Evolutionary conservation across 2,113 vertebrate species (phyloP).

Genomic region (Syngnathoides biaculeatus): DNA sequence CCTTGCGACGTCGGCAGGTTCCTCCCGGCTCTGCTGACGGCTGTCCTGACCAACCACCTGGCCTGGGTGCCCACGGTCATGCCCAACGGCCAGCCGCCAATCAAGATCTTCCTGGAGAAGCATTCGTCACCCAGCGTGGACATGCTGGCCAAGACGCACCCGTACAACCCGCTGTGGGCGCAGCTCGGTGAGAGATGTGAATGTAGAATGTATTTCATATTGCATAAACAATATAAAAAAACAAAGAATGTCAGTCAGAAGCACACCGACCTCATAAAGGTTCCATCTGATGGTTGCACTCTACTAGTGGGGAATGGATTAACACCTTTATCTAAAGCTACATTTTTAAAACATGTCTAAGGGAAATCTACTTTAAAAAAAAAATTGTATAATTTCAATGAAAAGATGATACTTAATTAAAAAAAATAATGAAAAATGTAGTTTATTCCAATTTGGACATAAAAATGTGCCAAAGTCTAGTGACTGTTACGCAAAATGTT

Average conservation of each 20-base stretch:
- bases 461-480: no score
- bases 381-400: no score
- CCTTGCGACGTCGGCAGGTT: slow-evolving; percentile 75
- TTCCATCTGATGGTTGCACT: no score
- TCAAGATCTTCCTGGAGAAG: slow-evolving; percentile 97
- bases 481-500: no score
- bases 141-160: slow-evolving; percentile 96
- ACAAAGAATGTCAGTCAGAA: neutral
- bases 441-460: no score
- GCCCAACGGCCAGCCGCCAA: slow-evolving; percentile 96
- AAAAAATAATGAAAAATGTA: no score
- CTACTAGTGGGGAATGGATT: neutral
- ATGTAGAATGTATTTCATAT: neutral
- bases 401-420: no score
- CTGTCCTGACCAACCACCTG: slow-evolving; percentile 94
- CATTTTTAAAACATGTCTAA: no score
- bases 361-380: no score
- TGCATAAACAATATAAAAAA: neutral
- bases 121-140: slow-evolving; percentile 97
- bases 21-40: slow-evolving; percentile 92
- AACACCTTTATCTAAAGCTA: neutral
- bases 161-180: slow-evolving; percentile 97
- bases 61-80: slow-evolving; percentile 99
- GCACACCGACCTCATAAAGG: neutral
- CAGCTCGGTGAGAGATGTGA: slow-evolving; percentile 81